phyloP scores from a whole-genome alignment of 1,140 invertebrate species.

The Mactra quadrangularis region DNA sequence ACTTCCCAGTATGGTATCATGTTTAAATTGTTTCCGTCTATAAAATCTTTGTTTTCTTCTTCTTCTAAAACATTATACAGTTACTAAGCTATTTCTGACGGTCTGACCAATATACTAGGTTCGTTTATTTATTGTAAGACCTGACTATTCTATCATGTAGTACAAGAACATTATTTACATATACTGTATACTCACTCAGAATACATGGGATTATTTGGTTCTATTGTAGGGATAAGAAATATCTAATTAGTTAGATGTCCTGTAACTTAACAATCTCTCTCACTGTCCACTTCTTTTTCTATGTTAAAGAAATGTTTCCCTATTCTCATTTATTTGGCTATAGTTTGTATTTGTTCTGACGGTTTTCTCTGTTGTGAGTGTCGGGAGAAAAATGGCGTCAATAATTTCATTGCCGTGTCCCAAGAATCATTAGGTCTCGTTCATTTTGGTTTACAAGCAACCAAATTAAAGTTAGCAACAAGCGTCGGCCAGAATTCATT shows the following conservation, averaged over 20 bases:
- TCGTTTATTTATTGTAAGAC: too few relatives aligned
- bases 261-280: background rate
- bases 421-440: background rate
- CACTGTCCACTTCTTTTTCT: background rate
- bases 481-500: background rate
- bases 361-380: background rate
- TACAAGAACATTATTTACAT: too few relatives aligned
- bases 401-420: conserved; percentile 54
- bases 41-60: too few relatives aligned
- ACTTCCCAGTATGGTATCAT: too few relatives aligned
- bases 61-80: too few relatives aligned
- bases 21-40: too few relatives aligned
- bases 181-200: background rate
- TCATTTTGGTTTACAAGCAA: conserved; percentile 39
- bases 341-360: conserved; percentile 16
- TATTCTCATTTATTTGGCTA: conserved; percentile 18
- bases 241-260: conserved; percentile 3
- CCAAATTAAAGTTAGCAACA: conserved; percentile 47
- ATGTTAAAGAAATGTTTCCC: background rate
- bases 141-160: too few relatives aligned
- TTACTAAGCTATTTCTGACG: too few relatives aligned
- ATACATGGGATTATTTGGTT: background rate
- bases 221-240: background rate
- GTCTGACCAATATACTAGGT: too few relatives aligned
- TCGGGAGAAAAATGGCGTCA: conserved; percentile 10